Percentiles rank a stretch among this genome's conserved stretches.
Evolutionary conservation across 2,113 vertebrate species (phyloP).

Genomic region (Cephalopholis sonnerati): DNA sequence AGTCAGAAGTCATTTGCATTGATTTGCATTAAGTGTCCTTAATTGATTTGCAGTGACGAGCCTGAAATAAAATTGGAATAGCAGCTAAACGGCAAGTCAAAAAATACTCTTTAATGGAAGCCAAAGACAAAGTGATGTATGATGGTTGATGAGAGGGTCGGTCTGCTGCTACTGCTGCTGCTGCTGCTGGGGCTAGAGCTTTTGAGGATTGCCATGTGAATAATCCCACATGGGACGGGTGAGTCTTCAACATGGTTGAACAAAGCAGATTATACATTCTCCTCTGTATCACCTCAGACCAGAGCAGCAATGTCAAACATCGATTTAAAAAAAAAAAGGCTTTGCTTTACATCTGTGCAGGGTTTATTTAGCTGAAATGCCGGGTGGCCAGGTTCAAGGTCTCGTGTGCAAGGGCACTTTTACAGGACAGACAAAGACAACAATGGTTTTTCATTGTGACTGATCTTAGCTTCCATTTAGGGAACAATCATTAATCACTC

Average conservation of each 20-base stretch:
- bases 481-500: neutral
- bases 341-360: conserved; percentile 4
- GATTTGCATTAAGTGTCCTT: conserved; percentile 56
- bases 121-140: neutral
- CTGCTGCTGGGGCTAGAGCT: conserved; percentile 2
- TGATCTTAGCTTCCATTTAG: neutral
- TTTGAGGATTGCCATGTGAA: conserved; percentile 50
- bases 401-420: conserved; percentile 14
- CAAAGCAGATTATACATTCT: conserved; percentile 67
- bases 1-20: conserved; percentile 60
- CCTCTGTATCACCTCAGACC: conserved; percentile 24
- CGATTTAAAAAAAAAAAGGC: neutral
- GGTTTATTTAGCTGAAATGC: conserved; percentile 34
- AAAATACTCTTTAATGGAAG: conserved; percentile 1
- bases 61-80: conserved; percentile 17
- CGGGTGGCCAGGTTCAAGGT: conserved; percentile 10
- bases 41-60: conserved; percentile 41
- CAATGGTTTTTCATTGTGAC: neutral
- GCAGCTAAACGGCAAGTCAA: neutral
- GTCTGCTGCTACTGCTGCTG: no score
- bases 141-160: conserved; percentile 6
- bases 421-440: neutral
- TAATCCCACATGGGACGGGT: conserved; percentile 64
- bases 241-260: conserved; percentile 57
- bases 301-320: conserved; percentile 42